Evolutionary conservation across 2,113 vertebrate genomes (phyloP).

Genomic region (Irena cyanogastra): DNA sequence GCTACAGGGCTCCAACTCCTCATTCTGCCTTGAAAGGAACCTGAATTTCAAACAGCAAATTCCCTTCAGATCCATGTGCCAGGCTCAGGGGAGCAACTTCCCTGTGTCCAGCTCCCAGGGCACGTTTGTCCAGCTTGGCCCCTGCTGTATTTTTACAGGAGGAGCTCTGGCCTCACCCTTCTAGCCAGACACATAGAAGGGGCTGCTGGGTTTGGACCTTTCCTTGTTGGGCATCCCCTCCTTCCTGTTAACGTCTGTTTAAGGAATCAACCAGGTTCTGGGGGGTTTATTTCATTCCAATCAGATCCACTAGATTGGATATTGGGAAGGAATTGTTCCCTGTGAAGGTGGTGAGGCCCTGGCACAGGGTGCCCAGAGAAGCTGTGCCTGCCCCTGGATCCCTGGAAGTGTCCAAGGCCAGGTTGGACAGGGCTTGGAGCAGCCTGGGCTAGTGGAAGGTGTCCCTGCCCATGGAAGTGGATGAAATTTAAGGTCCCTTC

Average conservation of each 20-base stretch:
- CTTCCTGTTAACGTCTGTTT: not conserved
- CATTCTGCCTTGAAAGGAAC: not conserved
- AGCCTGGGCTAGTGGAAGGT: fast-evolving
- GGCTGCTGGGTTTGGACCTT: not conserved
- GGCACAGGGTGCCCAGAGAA: not conserved
- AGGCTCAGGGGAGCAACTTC: not conserved
- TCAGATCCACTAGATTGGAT: not conserved
- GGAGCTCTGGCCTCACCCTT: not conserved
- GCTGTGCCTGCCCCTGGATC: not conserved
- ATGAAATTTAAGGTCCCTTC: not conserved
- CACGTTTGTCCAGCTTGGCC: not conserved
- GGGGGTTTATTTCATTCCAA: not conserved
- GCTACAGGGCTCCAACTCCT: not conserved
- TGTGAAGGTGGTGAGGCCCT: not conserved
- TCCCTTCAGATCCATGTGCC: not conserved
- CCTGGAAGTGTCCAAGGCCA: not conserved
- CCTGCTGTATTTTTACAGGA: not conserved
- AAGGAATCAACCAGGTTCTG: not conserved
- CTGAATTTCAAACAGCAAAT: not conserved
- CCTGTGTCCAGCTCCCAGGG: not conserved
- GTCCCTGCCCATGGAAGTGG: not conserved
- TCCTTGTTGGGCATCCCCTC: not conserved
- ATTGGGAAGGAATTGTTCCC: not conserved
- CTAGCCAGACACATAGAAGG: not conserved
- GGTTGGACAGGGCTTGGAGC: fast-evolving